Base-by-base conservation (phyloP, 2,888 invertebrate species). In the Drosophila trichaetosa region DNA sequence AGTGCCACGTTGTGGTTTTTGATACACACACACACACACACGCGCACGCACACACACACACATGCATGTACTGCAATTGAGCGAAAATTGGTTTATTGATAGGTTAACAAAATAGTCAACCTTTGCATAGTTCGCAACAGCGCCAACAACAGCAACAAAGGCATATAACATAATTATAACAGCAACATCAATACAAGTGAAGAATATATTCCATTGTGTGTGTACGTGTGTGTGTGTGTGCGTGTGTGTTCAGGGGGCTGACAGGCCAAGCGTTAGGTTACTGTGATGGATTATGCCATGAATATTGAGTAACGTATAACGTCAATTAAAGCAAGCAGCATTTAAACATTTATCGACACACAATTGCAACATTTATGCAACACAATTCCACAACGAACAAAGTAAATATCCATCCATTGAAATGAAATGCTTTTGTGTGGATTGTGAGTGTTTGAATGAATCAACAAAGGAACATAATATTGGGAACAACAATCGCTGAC, bases 1-100 rank as follows among this genome's bases (percentile, higher is more conserved):
- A 87, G 73, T 86, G 85, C 89, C 76, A 74, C 82, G 85, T 86
- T 86, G 87, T 89, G 85, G 85, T 74, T 87, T 83, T 57, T 54
- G 63, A 48, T 67, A 65, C 64, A 67, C 66, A 68, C 69, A 59
- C 42, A 63, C 64, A 64, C 49, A 57, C 36, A 56, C 49, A 18
- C 49, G 57, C 36, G 40, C 52, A 7, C 7, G 0, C 8, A 2
- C 31, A 18, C 36, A 57, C 38, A 33, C 36, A 34, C 29, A 34
- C 24, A 56, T 36, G 48, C 24, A 27, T 46, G 56, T 61, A 48
- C 56, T 67, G 76, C 75, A 83, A 77, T 83, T 86, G 84, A 81
- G 77, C 71, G 82, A 71, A 87, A 86, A 86, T 87, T 77, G 79
- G 76, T 78, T 79, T 81, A 84, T 89, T 89, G 87, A 87, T 82